Percentiles rank a stretch among this genome's conserved stretches.
Evolutionary conservation across 2,797 vertebrate species (phyloP).

Genomic region (Hydrophis major): DNA sequence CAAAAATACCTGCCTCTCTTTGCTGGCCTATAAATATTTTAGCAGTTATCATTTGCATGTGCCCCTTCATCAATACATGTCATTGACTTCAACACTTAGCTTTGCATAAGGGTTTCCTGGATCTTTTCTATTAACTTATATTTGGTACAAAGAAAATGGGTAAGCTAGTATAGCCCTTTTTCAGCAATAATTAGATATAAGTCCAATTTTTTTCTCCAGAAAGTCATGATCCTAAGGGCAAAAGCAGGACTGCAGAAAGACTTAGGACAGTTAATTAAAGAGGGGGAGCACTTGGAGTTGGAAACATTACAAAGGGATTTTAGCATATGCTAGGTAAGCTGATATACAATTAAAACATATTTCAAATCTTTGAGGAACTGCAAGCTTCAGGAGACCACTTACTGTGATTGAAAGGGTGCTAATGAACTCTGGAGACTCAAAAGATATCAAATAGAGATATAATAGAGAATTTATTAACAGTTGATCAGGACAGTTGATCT

Average conservation of each 20-base stretch:
- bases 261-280: slow-evolving; percentile 64
- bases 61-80: not conserved
- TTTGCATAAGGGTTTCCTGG: not conserved
- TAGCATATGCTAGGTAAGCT: slow-evolving; percentile 55
- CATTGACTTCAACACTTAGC: not conserved
- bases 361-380: slow-evolving; percentile 41
- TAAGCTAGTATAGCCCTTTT: slow-evolving; percentile 8
- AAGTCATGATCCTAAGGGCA: slow-evolving; percentile 33
- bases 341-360: slow-evolving; percentile 60
- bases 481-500: slow-evolving; percentile 26
- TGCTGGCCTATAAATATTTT: not conserved
- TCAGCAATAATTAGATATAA: slow-evolving; percentile 50
- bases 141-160: slow-evolving; percentile 27
- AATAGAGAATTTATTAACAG: slow-evolving; percentile 11
- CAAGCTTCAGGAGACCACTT: slow-evolving; percentile 32
- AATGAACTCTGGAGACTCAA: slow-evolving; percentile 34
- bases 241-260: slow-evolving; percentile 49
- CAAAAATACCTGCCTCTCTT: not conserved
- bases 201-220: slow-evolving; percentile 46
- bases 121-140: not conserved
- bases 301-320: slow-evolving; percentile 56
- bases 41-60: not conserved
- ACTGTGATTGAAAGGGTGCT: slow-evolving; percentile 41
- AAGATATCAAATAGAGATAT: slow-evolving; percentile 10
- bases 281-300: slow-evolving; percentile 26